phyloP scores from a whole-genome alignment of 2,888 invertebrate species.

The Cecidostiba fungosa region DNA sequence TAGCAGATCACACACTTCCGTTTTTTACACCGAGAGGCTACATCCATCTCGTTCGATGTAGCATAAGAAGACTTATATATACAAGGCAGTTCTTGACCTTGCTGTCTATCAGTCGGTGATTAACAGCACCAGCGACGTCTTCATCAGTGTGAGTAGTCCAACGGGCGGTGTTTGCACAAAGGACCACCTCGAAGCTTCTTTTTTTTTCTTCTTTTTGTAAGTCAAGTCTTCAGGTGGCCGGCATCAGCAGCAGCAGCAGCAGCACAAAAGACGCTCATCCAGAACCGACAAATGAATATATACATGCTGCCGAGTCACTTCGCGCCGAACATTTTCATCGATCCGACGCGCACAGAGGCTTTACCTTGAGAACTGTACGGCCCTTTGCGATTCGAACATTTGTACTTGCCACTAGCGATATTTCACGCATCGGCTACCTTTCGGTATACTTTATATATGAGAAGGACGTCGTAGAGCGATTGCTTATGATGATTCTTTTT shows the following conservation, averaged over 20 bases:
- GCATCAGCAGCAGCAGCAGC: background rate
- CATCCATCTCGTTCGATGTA: slow-evolving; percentile 64
- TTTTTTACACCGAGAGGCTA: background rate
- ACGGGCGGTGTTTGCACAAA: slow-evolving; percentile 14
- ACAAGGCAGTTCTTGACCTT: background rate
- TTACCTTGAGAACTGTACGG: background rate
- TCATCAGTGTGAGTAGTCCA: background rate
- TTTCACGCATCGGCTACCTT: slow-evolving; percentile 26
- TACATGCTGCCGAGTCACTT: slow-evolving; percentile 65
- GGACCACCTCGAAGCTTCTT: slow-evolving; percentile 12
- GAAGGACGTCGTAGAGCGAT: background rate
- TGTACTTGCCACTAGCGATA: slow-evolving; percentile 39
- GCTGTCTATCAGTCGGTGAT: slow-evolving; percentile 15
- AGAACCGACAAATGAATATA: slow-evolving; percentile 31
- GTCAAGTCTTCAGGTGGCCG: background rate
- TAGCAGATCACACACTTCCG: background rate
- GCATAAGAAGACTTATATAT: slow-evolving; percentile 45
- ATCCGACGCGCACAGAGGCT: background rate
- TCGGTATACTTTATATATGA: background rate
- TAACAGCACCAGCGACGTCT: slow-evolving; percentile 24
- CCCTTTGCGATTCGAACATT: background rate
- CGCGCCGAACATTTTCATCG: slow-evolving; percentile 66
- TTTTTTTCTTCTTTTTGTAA: background rate
- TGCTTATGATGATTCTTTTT: background rate
- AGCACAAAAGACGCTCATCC: slow-evolving; percentile 7